Evolutionary conservation across 1,140 invertebrate genomes (phyloP), one percentile per base, ranked within the genome.

Genomic region (Cherax destructor): DNA sequence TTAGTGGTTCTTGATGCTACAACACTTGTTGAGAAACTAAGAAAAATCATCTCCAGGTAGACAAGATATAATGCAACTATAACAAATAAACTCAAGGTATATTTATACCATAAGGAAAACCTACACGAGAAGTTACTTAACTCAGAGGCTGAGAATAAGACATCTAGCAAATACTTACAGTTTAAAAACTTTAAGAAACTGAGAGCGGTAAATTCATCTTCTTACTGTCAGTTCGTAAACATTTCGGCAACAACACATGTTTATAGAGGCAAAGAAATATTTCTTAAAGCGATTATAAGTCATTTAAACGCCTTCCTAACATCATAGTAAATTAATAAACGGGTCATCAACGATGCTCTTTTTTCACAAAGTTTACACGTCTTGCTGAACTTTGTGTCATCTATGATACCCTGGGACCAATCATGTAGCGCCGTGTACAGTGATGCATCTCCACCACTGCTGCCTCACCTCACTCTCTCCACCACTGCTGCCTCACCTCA

Each of bases 211-310:
- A 74, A 30, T 21, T 21, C 69, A 74, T 74, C n/a, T 7, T 24
- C 69, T 9, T 74, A 30, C 69, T 74, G 69, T 74, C 69, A 74
- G 24, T 74, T 74, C n/a, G 69, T 74, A 74, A 74, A 74, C 69
- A 74, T 30, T 30, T 74, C 69, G 21, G 69, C 69, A 30, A 30
- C 69, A 74, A 74, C 69, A 74, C 69, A 74, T 74, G 69, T 74
- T 74, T 74, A 74, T 74, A 74, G 24, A n/a, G 1, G 6, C 30
- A 6, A 74, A 3, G 24, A 41, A 9, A 24, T 9, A 24, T 11
- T 9, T 30, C 2, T 7, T 1, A 30, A 30, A 74, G 7, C n/a
- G 24, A 7, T 74, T 30, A 5, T 1, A 11, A 6, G 7, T 6
- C n/a, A 10, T 30, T 21, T 30, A 41, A 9, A 30, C 6, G 9